Base-by-base conservation (phyloP, 2,888 invertebrate species). In the Kryphioiulus occultus region DNA sequence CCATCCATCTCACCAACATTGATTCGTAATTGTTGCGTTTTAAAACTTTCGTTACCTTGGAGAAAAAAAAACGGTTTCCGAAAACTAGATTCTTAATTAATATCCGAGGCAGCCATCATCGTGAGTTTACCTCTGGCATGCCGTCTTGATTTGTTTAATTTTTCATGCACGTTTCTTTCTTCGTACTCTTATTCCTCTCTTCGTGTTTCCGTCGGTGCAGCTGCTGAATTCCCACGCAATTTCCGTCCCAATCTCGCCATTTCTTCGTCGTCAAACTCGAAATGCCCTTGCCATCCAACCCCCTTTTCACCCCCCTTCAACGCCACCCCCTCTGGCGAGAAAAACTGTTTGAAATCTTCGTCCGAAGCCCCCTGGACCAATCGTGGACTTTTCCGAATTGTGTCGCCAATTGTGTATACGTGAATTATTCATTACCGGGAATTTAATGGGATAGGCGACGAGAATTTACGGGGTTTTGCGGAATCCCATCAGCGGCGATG, bases 81-180 rank as follows among this genome's bases (percentile, higher is more conserved):
- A 39, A 39, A 39, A 9, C 3, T 39, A 9, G 68, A 12, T 26
- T 68, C 1, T 68, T 68, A 68, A 68, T 68, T 68, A 68, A 26
- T 68, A 68, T 68, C 68, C 68, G 26, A 68, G 26, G 68, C 68
- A 68, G 26, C 12, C 68, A 68, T 68, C 68, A 26, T 26, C 68
- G 68, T 10, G 10, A 68, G 68, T 68, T 68, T 68, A 68, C 68
- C 26, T 68, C 68, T 68, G 68, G 68, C 68, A 68, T 68, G 68
- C 68, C 68, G 68, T 68, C 68, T 68, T 68, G 68, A 68, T 68
- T 68, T 68, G 68, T 68, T 68, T 68, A 68, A 68, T 68, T 68
- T 68, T 68, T 68, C 68, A 68, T 68, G 26, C 26, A 26, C n/a
- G 12, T 26, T 68, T 68, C 26, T 26, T 68, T 26, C 68, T 68